Evolutionary conservation across 2,797 vertebrate species (phyloP).

Genomic region (Triplophysa yarkandensis): DNA sequence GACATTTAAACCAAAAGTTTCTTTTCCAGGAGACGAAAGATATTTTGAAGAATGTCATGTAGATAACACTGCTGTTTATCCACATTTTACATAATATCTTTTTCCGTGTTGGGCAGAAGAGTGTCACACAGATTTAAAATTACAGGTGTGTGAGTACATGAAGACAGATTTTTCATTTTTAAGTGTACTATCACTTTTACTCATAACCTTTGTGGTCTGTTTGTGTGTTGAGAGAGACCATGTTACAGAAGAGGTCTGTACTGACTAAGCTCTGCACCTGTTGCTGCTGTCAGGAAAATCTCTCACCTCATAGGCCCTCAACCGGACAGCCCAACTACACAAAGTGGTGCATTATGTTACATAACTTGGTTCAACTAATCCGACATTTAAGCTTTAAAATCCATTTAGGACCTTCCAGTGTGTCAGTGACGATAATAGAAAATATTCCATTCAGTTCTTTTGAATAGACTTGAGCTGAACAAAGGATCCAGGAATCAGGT

Average conservation of each 20-base stretch:
- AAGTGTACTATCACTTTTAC: too few relatives aligned
- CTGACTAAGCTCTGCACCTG: conserved; percentile 35
- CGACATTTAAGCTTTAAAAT: background rate
- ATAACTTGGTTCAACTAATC: background rate
- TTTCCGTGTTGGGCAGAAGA: too few relatives aligned
- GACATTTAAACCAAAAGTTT: too few relatives aligned
- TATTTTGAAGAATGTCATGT: too few relatives aligned
- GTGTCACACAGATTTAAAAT: too few relatives aligned
- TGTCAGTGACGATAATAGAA: background rate
- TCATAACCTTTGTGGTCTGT: too few relatives aligned
- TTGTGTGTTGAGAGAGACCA: background rate
- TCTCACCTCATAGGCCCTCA: conserved; percentile 4
- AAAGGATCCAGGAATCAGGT: conserved; percentile 16
- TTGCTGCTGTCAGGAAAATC: background rate
- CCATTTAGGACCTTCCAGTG: background rate
- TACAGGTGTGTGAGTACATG: too few relatives aligned
- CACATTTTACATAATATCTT: too few relatives aligned
- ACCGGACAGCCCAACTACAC: background rate
- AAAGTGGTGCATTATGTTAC: background rate
- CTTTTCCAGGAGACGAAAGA: too few relatives aligned
- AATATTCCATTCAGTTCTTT: background rate
- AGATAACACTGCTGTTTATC: too few relatives aligned
- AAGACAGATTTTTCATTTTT: too few relatives aligned
- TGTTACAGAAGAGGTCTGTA: background rate
- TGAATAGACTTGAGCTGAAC: background rate